Conservation (phyloP, 2,797 vertebrate genomes). For the Crypturellus tataupa region DNA sequence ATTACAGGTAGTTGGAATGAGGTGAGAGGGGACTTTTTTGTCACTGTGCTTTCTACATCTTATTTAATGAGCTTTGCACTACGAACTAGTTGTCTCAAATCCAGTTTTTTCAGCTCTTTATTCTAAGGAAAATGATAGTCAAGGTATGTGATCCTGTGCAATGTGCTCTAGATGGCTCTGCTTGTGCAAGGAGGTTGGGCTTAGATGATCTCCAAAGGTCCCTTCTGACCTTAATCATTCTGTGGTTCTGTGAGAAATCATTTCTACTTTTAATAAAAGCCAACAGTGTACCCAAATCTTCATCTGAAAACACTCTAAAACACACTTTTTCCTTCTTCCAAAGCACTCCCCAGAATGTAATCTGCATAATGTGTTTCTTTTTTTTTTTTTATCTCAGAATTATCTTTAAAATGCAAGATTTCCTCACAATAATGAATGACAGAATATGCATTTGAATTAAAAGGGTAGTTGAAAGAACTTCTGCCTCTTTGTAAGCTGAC, state of each 20-base stretch:
- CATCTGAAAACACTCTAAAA: background rate
- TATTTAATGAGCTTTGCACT: background rate
- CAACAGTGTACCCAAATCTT: background rate
- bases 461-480: background rate
- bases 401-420: background rate
- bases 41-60: background rate
- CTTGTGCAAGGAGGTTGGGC: no score
- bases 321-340: background rate
- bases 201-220: no score
- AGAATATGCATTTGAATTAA: background rate
- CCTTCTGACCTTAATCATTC: no score
- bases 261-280: background rate
- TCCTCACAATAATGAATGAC: background rate
- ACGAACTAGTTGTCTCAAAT: background rate
- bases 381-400: background rate
- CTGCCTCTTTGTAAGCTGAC: background rate
- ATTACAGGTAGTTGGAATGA: background rate
- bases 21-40: background rate
- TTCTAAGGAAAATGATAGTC: background rate
- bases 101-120: background rate
- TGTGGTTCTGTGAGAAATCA: background rate
- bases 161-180: no score
- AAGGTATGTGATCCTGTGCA: background rate
- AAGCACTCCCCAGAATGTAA: background rate
- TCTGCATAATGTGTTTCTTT: background rate